Conservation (phyloP, 2,113 vertebrate genomes). For the Microcebus ravelobensis region DNA sequence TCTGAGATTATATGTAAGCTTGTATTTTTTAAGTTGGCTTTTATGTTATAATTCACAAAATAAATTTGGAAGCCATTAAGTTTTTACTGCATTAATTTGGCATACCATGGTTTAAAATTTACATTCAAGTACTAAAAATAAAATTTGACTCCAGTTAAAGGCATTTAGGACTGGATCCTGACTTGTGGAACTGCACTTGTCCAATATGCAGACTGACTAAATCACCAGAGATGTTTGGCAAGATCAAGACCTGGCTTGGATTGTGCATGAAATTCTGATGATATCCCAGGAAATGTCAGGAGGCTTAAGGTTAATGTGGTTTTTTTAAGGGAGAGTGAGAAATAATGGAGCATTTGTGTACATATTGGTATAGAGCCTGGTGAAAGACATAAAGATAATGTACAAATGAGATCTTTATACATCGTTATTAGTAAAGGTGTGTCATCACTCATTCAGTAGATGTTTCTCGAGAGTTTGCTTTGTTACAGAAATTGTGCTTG, state of each 20-base stretch:
- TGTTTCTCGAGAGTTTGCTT: background rate
- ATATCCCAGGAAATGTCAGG: background rate
- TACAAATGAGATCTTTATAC: background rate
- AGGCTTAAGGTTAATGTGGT: background rate
- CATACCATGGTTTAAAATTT: slow-evolving; percentile 35
- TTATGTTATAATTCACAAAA: slow-evolving; percentile 38
- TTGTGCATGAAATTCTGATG: background rate
- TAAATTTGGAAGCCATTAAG: slow-evolving; percentile 5
- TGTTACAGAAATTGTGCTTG: background rate
- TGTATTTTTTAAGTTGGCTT: slow-evolving; percentile 37
- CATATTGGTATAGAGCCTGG: background rate
- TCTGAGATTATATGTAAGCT: background rate
- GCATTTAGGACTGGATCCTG: background rate
- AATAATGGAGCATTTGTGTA: background rate
- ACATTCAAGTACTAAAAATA: slow-evolving; percentile 23
- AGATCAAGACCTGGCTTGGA: background rate
- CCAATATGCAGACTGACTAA: background rate
- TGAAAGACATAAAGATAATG: background rate
- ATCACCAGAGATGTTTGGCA: slow-evolving; percentile 14
- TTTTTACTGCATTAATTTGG: slow-evolving; percentile 23
- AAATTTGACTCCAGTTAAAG: background rate
- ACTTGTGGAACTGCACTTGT: background rate
- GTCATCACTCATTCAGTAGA: background rate
- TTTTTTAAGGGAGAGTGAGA: background rate
- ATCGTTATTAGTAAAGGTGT: background rate